Conservation (phyloP, 2,113 vertebrate genomes). For the Nematolebias whitei region DNA sequence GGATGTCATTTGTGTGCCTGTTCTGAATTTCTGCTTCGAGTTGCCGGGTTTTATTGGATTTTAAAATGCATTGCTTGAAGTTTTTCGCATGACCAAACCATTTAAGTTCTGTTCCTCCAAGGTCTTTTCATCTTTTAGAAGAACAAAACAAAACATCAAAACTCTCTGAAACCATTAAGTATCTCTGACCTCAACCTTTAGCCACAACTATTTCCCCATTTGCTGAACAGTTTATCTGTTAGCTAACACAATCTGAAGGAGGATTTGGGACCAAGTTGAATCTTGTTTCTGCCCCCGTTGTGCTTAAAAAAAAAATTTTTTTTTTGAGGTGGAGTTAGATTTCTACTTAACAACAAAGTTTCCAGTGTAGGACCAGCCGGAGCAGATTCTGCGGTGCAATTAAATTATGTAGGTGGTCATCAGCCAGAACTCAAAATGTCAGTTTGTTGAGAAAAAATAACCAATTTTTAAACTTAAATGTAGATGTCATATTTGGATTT, state of each 20-base stretch:
- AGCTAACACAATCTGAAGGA: not conserved
- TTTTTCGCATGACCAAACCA: constrained; percentile 10
- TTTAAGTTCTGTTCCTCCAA: not conserved
- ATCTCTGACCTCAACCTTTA: constrained; percentile 7
- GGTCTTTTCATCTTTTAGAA: not conserved
- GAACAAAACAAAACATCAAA: not conserved
- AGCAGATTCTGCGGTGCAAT: not conserved
- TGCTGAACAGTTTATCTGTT: constrained; percentile 15
- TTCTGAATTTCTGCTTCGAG: not conserved
- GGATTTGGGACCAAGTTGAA: constrained; percentile 5
- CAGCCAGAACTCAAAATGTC: not conserved
- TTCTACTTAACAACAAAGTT: not conserved
- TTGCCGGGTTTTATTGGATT: not conserved
- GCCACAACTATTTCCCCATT: not conserved
- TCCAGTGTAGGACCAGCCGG: not conserved
- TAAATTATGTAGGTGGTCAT: not conserved
- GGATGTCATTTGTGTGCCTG: constrained; percentile 15
- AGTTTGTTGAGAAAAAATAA: not conserved
- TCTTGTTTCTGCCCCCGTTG: constrained; percentile 28
- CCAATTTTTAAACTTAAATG: not conserved
- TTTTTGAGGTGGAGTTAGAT: constrained; percentile 2
- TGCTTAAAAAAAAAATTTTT: no score
- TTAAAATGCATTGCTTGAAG: not conserved
- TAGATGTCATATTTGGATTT: not conserved
- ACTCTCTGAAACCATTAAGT: not conserved